A percentile compares a stretch with the other conserved stretches of the same genome.
These are phyloP conservation scores for Arvicola amphibius DNA, from an alignment of 2,797 vertebrate genomes.

Conservation along the genomic window DNA sequence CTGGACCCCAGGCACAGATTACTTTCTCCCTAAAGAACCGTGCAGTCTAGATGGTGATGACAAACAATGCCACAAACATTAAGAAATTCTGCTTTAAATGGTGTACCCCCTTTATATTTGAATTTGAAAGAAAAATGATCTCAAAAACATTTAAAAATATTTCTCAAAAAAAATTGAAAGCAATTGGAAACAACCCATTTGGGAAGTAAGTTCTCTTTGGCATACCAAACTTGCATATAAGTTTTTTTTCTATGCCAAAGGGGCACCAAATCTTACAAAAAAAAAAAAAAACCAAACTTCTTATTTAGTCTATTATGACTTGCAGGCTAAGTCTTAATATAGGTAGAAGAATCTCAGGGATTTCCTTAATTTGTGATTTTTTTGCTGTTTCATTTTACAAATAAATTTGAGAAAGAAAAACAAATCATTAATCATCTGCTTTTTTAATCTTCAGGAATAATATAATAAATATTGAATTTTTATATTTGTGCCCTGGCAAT, in stretches of 20 bases:
- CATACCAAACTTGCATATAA: background rate
- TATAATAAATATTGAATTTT: background rate
- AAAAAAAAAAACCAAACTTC: background rate
- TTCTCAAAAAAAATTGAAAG: background rate
- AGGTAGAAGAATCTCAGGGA: background rate
- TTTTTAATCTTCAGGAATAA: slow-evolving; percentile 2
- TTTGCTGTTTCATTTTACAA: background rate
- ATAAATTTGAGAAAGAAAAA: slow-evolving; percentile 11
- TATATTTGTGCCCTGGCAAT: no score
- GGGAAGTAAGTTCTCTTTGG: background rate
- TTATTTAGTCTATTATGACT: background rate
- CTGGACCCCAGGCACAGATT: background rate
- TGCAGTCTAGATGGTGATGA: background rate
- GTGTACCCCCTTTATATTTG: background rate
- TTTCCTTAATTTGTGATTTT: background rate
- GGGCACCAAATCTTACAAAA: background rate
- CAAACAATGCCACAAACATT: background rate
- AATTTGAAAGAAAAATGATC: background rate
- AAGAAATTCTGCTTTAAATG: background rate
- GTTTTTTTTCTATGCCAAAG: background rate
- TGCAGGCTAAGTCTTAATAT: background rate
- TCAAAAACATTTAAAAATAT: background rate
- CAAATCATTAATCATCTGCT: background rate
- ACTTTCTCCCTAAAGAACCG: accelerated
- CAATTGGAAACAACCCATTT: background rate